Base-by-base conservation (phyloP, 1,140 invertebrate genomes). In the Diplogasteroides magnus region DNA sequence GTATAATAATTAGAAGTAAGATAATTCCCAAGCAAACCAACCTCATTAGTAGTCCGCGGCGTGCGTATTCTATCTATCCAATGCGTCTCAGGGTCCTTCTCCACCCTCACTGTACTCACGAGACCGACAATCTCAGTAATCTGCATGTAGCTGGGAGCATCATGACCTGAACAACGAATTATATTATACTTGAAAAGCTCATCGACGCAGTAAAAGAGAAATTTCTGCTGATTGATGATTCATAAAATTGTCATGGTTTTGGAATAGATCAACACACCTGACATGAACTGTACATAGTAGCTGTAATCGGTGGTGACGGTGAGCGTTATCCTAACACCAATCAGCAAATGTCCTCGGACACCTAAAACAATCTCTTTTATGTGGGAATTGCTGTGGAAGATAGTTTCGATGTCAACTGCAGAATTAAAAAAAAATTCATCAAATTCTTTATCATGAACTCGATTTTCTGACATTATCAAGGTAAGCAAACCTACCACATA, bases 221-320 rank as follows among this genome's bases (percentile, higher is more conserved):
- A 48, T 11, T 19, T 48, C 6, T 48, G 19, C 6, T 19, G 19
- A 48, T 48, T 19, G 37, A 48, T 11, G 19, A 48, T 19, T 6
- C 19, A 6, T 48, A 11, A 6, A 48, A 19, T 19, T 48, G 6
- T 19, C 37, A 11, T 48, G 37, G 6, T 48, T 48, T 48, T 19
- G 6, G n/a, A n/a, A n/a, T n/a, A 11, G 6, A 11, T 11, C 37
- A 48, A 48, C 61, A 19, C 26, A 71, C 69, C 32, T 0, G 69
- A 71, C 3, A 65, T 26, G 14, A 71, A 60, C 14, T 71, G 69
- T 14, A 71, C 69, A 29, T 71, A 71, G 31, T 71, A 64, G 56
- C 37, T 71, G 1, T 55, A 63, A 31, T 64, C 29, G 27, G 64
- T 55, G 1, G 37, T 27, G 27, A 71, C 64, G 0, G 65, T 26